These are phyloP conservation scores for Invenusta paracnida DNA, from an alignment of 2,888 invertebrate species.

Conservation along the genomic window DNA sequence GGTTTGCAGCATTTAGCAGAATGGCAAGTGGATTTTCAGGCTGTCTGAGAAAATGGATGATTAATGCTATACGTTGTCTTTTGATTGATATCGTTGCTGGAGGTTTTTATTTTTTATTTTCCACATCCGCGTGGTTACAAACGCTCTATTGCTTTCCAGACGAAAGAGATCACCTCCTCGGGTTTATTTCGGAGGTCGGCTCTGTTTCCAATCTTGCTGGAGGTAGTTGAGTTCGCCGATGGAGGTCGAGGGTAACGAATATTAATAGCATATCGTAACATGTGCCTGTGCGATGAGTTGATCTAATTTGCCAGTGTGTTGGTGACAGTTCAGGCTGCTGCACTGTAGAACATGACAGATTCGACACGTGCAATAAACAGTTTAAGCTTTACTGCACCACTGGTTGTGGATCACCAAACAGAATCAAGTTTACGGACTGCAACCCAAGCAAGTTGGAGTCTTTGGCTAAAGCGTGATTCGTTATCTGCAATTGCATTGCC, in stretches of 20 bases:
- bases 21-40: neutral
- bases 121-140: too few relatives aligned
- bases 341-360: slow-evolving; percentile 9
- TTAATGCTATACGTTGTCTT: slow-evolving; percentile 17
- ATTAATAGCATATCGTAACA: slow-evolving; percentile 27
- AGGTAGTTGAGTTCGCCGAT: slow-evolving; percentile 6
- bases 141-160: too few relatives aligned
- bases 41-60: neutral
- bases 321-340: slow-evolving; percentile 7
- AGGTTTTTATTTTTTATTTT: neutral
- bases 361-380: neutral
- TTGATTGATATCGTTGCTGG: slow-evolving; percentile 11
- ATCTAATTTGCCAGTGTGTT: slow-evolving; percentile 15
- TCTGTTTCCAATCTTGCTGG: too few relatives aligned
- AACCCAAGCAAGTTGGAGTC: slow-evolving; percentile 17
- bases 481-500: slow-evolving; percentile 27
- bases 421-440: slow-evolving; percentile 11
- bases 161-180: too few relatives aligned
- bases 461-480: slow-evolving; percentile 15
- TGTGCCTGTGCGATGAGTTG: slow-evolving; percentile 16
- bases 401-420: slow-evolving; percentile 18
- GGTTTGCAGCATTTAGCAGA: neutral
- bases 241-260: neutral
- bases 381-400: slow-evolving; percentile 16
- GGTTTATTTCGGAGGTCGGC: too few relatives aligned